Percentiles rank a stretch among this genome's conserved stretches.
Conservation (phyloP, 2,888 invertebrate genomes). For the Beris morrisii region DNA sequence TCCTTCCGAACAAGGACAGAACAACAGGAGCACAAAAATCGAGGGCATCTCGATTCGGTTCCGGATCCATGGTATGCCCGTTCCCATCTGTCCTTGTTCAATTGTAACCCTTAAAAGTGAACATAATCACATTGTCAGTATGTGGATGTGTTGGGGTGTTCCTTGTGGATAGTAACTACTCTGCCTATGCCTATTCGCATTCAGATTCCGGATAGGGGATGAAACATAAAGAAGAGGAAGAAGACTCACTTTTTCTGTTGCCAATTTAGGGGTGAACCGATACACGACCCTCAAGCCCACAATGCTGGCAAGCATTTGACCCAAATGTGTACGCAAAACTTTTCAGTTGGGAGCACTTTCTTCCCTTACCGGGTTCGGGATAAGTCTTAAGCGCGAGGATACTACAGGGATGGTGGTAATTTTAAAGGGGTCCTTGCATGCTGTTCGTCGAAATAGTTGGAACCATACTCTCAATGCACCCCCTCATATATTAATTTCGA, state of each 20-base stretch:
- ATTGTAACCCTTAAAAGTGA: conserved; percentile 30
- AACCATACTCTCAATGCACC: no score
- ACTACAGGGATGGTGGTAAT: no score
- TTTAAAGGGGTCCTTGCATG: no score
- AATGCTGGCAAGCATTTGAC: conserved; percentile 41
- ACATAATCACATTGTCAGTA: conserved; percentile 33
- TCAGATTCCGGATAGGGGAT: background rate
- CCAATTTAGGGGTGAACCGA: conserved; percentile 41
- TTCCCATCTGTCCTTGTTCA: conserved; percentile 35
- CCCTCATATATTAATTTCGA: conserved; percentile 3
- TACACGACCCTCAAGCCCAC: conserved; percentile 41
- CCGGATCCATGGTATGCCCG: conserved; percentile 21
- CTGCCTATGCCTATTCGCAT: conserved; percentile 11
- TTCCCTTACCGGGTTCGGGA: conserved; percentile 10
- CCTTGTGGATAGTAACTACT: conserved; percentile 31
- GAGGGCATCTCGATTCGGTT: background rate
- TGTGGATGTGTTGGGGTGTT: conserved; percentile 35
- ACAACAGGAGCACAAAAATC: background rate
- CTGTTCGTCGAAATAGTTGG: no score
- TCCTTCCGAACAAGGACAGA: background rate
- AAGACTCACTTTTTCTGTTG: conserved; percentile 30
- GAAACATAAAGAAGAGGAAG: conserved; percentile 7
- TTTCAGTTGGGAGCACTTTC: conserved; percentile 36
- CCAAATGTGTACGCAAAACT: conserved; percentile 40
- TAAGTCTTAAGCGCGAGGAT: conserved; percentile 1